Percentiles rank a stretch among this genome's conserved stretches.
phyloP scores from a whole-genome alignment of 1,140 invertebrate genomes.

The Solen grandis region DNA sequence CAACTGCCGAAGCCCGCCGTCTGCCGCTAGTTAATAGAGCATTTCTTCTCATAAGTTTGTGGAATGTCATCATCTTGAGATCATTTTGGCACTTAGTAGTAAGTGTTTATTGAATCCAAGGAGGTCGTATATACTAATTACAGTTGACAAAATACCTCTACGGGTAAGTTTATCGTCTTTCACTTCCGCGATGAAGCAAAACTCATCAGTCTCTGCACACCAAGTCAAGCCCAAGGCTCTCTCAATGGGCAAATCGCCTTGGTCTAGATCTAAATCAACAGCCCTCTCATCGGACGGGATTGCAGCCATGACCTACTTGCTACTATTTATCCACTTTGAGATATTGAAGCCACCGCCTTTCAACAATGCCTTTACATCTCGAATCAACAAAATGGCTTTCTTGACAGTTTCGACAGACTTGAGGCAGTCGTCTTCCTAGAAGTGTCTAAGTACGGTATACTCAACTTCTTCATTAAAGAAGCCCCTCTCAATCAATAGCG shows the following conservation, averaged over 20 bases:
- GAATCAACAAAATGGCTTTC: not conserved
- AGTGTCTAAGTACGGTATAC: not conserved
- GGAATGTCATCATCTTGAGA: not conserved
- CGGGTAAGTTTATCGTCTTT: not conserved
- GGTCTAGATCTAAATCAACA: not conserved
- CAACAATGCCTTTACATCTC: not conserved
- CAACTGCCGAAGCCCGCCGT: slow-evolving; percentile 9
- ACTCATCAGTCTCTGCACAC: not conserved
- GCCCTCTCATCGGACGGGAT: not conserved
- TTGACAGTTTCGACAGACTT: slow-evolving; percentile 14
- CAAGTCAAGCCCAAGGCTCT: not conserved
- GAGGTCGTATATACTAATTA: slow-evolving; percentile 1
- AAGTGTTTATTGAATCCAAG: not conserved
- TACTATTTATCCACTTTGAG: not conserved
- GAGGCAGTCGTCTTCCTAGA: slow-evolving; percentile 49
- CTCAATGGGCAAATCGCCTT: not conserved
- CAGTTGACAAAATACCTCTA: not conserved
- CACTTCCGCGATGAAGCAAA: not conserved
- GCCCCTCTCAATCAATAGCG: not conserved
- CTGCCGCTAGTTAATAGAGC: not conserved
- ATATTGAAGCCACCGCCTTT: not conserved
- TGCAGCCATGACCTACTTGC: not conserved
- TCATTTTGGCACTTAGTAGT: not conserved
- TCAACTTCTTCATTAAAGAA: slow-evolving; percentile 6
- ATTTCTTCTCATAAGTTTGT: not conserved